These are phyloP conservation scores for Cyanistes caeruleus DNA, from an alignment of 2,113 vertebrate genomes.

Conservation along the genomic window DNA sequence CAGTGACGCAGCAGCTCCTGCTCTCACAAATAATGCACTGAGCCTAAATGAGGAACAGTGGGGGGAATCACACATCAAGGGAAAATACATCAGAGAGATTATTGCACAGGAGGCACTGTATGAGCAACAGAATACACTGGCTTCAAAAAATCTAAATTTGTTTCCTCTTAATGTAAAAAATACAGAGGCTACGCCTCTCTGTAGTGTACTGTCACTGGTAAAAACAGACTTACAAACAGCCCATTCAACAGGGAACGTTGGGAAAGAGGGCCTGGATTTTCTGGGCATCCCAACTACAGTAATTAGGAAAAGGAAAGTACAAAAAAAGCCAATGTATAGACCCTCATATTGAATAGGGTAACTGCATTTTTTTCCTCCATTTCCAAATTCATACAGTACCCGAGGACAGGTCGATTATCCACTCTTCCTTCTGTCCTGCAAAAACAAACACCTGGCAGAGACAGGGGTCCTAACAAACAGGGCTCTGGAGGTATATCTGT, in stretches of 20 bases:
- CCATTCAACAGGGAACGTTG: slow-evolving; percentile 14
- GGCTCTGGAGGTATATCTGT: neutral
- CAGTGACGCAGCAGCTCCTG: slow-evolving; percentile 30
- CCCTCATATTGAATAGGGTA: slow-evolving; percentile 45
- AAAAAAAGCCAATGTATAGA: slow-evolving; percentile 33
- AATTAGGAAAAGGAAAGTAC: slow-evolving; percentile 41
- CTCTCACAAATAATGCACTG: slow-evolving; percentile 34
- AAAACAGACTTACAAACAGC: slow-evolving; percentile 71
- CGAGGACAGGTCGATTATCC: neutral
- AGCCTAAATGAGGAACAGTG: slow-evolving; percentile 34
- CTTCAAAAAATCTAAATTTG: slow-evolving; percentile 46
- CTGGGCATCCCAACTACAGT: slow-evolving; percentile 10
- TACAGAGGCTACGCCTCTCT: slow-evolving; percentile 47
- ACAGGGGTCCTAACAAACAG: neutral
- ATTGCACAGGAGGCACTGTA: slow-evolving; percentile 75
- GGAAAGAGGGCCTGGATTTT: slow-evolving; percentile 37
- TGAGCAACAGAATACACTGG: slow-evolving; percentile 68
- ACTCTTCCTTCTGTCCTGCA: slow-evolving; percentile 26
- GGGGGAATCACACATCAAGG: neutral
- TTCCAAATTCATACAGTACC: slow-evolving; percentile 17
- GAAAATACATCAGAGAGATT: slow-evolving; percentile 60
- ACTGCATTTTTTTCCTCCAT: neutral
- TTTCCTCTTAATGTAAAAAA: slow-evolving; percentile 58
- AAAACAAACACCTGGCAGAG: neutral
- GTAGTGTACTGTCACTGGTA: slow-evolving; percentile 70